These are phyloP conservation scores for Mastigias papua DNA, from an alignment of 30 jellyfish, hydroid and myxozoan genomes.

Conservation along the genomic window DNA sequence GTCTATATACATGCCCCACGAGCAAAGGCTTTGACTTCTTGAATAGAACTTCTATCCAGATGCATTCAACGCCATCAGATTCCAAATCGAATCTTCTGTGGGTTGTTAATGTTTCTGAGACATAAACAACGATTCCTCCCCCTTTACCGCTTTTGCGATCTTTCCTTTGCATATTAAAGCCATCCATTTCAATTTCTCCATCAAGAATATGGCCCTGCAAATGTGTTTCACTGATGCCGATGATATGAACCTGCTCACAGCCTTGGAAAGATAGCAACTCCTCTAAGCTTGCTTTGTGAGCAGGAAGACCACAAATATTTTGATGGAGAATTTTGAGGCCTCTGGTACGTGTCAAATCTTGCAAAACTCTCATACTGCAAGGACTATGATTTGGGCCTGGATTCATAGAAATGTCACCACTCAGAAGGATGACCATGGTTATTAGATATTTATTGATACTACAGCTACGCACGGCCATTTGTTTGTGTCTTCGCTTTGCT, in stretches of 20 bases:
- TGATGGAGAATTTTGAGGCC: conserved; percentile 56
- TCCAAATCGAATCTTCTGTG: conserved; percentile 67
- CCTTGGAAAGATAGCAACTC: conserved; percentile 63
- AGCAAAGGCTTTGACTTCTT: conserved; percentile 56
- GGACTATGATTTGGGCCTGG: conserved; percentile 57
- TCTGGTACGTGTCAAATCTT: conserved; percentile 52
- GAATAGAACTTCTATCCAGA: conserved; percentile 49
- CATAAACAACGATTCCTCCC: conserved; percentile 57
- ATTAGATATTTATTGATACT: conserved; percentile 32
- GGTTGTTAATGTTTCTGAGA: conserved; percentile 21
- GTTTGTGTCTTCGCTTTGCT: conserved; percentile 49
- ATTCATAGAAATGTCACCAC: conserved; percentile 43
- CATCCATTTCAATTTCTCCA: conserved; percentile 57
- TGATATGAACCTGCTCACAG: not conserved
- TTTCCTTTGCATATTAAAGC: conserved; percentile 53
- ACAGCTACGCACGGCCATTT: conserved; percentile 55
- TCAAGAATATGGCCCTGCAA: conserved; percentile 35
- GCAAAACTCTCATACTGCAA: conserved; percentile 43
- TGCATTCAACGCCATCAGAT: conserved; percentile 36
- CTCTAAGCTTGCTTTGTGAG: conserved; percentile 64
- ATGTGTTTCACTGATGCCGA: conserved; percentile 60
- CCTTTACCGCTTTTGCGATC: conserved; percentile 56
- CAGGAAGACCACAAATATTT: conserved; percentile 55
- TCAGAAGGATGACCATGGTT: conserved; percentile 17
- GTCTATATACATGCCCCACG: conserved; percentile 51